Conservation (phyloP, 2,888 invertebrate genomes). For the Drosophila nr. perissopoda region DNA sequence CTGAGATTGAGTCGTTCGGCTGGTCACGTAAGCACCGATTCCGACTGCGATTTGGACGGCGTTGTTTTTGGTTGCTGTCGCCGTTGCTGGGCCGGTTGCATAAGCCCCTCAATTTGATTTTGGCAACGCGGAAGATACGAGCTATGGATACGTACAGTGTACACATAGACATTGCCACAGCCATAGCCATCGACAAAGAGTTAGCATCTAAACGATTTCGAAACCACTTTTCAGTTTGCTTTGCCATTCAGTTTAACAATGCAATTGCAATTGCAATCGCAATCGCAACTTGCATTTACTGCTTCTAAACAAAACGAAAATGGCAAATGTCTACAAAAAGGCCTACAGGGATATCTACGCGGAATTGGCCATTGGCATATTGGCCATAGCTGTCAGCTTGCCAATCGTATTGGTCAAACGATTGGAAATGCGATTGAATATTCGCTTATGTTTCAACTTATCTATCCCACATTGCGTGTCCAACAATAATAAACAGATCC, state of each 20-base stretch:
- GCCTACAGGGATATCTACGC: slow-evolving; percentile 6
- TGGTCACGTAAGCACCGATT: slow-evolving; percentile 74
- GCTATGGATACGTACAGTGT: slow-evolving; percentile 32
- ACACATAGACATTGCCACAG: slow-evolving; percentile 7
- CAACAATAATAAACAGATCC: not conserved
- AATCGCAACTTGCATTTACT: slow-evolving; percentile 23
- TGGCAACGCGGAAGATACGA: slow-evolving; percentile 69
- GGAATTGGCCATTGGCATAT: not conserved
- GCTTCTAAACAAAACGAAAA: slow-evolving; percentile 29
- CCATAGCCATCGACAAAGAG: slow-evolving; percentile 33
- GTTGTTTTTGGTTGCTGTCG: slow-evolving; percentile 30
- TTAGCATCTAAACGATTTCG: slow-evolving; percentile 56
- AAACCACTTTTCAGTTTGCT: slow-evolving; percentile 39
- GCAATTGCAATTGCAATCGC: slow-evolving; percentile 31
- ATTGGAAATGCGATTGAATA: not conserved
- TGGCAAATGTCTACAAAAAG: slow-evolving; percentile 2
- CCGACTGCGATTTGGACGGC: slow-evolving; percentile 48
- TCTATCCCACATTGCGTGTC: not conserved
- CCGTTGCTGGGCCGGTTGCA: slow-evolving; percentile 56
- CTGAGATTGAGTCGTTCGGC: slow-evolving; percentile 62
- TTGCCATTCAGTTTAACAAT: slow-evolving; percentile 31
- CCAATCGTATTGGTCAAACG: slow-evolving; percentile 4
- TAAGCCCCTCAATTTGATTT: slow-evolving; percentile 69
- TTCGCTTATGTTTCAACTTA: not conserved
- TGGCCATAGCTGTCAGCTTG: slow-evolving; percentile 1